Conservation (phyloP, 2,797 vertebrate species). For the Oreochromis mossambicus region DNA sequence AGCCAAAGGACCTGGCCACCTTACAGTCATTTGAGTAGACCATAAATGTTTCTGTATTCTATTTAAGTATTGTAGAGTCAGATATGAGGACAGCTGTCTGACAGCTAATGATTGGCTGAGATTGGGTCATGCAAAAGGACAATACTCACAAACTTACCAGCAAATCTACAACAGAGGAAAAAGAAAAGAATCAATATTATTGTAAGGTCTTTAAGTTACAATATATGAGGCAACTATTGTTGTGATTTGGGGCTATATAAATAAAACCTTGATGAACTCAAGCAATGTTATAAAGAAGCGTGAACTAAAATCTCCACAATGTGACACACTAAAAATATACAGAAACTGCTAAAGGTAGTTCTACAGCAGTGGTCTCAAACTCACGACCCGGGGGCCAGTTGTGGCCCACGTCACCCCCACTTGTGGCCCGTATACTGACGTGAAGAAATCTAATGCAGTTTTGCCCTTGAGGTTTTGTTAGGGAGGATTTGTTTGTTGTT, state of each 20-base stretch:
- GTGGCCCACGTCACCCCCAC: not conserved
- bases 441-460: not conserved
- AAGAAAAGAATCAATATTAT: not conserved
- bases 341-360: not conserved
- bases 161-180: not conserved
- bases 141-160: not conserved
- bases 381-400: not conserved
- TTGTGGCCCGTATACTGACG: not conserved
- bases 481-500: not conserved
- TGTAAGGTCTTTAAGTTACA: not conserved
- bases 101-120: not conserved
- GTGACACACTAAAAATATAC: not conserved
- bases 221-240: not conserved
- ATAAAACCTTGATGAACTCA: not conserved
- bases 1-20: not conserved
- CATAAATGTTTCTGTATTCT: not conserved
- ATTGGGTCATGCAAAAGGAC: not conserved
- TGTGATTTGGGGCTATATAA: not conserved
- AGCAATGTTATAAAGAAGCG: not conserved
- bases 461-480: not conserved
- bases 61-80: not conserved
- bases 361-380: not conserved
- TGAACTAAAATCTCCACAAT: not conserved
- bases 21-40: not conserved
- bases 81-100: not conserved